A percentile compares a stretch with the other conserved stretches of the same genome.
phyloP scores from a whole-genome alignment of 2,113 vertebrate species.

The Shinisaurus crocodilurus region DNA sequence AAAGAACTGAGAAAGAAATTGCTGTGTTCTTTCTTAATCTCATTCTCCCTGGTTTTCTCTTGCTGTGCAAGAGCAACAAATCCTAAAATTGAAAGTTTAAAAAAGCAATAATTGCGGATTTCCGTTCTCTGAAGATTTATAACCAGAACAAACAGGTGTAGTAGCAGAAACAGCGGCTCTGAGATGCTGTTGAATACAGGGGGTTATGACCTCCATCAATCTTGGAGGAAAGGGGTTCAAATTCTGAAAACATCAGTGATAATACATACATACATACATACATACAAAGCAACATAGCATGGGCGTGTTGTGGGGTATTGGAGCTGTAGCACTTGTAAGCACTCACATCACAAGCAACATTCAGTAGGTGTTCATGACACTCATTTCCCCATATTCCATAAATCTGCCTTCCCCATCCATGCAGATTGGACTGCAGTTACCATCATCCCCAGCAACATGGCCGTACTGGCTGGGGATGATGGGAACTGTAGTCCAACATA shows the following conservation, averaged over 20 bases:
- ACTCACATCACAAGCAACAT: background rate
- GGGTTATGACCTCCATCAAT: background rate
- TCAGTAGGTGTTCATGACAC: background rate
- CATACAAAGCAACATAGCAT: background rate
- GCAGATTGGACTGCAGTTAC: no score
- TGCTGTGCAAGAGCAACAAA: background rate
- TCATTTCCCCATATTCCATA: background rate
- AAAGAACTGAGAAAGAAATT: background rate
- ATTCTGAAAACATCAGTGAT: background rate
- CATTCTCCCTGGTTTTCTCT: background rate
- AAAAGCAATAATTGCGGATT: background rate
- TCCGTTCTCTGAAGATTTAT: conserved; percentile 21
- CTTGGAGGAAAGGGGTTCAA: background rate
- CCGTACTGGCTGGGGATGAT: no score
- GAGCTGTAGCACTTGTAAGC: background rate
- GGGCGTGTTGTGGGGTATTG: background rate
- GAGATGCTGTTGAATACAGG: background rate
- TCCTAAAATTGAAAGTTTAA: conserved; percentile 13
- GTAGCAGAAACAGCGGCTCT: background rate
- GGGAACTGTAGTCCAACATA: no score
- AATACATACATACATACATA: background rate
- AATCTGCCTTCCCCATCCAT: no score
- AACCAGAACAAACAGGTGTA: conserved; percentile 16
- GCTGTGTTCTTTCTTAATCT: background rate
- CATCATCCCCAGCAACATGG: no score